phyloP scores from a whole-genome alignment of 2,888 invertebrate genomes.

The Tipula unca region DNA sequence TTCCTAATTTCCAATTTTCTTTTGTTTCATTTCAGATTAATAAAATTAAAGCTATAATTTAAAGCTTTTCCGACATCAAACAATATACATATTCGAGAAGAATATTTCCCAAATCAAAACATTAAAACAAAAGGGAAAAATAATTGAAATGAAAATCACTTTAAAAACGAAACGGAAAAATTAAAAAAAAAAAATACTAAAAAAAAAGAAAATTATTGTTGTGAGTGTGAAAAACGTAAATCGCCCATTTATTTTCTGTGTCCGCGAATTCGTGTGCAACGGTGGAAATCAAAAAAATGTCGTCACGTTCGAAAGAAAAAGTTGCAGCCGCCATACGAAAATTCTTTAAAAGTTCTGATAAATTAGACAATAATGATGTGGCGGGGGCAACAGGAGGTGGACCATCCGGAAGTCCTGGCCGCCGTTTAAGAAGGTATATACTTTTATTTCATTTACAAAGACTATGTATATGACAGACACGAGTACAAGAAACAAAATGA shows the following conservation, averaged over 20 bases:
- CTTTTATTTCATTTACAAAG: no score
- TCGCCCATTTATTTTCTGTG: not conserved
- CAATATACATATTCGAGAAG: not conserved
- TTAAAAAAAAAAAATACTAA: not conserved
- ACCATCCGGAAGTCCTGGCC: constrained; percentile 53
- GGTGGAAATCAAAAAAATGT: constrained; percentile 46
- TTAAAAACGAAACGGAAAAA: not conserved
- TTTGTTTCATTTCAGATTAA: not conserved
- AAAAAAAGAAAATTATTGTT: no score
- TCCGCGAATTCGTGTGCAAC: not conserved
- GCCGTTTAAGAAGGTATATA: constrained; percentile 37
- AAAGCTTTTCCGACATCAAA: not conserved
- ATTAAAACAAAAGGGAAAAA: not conserved
- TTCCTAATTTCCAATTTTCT: not conserved
- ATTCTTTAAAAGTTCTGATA: constrained; percentile 65
- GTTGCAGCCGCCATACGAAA: constrained; percentile 71
- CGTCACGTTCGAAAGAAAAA: constrained; percentile 72
- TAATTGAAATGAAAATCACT: not conserved
- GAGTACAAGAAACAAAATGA: no score
- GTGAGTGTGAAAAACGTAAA: not conserved
- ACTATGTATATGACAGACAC: no score
- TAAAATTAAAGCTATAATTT: not conserved
- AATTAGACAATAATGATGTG: constrained; percentile 52
- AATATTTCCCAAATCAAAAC: not conserved
- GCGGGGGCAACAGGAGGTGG: constrained; percentile 40